phyloP scores from a whole-genome alignment of 1,140 invertebrate species.

The Ceratoteleas bidentatus region DNA sequence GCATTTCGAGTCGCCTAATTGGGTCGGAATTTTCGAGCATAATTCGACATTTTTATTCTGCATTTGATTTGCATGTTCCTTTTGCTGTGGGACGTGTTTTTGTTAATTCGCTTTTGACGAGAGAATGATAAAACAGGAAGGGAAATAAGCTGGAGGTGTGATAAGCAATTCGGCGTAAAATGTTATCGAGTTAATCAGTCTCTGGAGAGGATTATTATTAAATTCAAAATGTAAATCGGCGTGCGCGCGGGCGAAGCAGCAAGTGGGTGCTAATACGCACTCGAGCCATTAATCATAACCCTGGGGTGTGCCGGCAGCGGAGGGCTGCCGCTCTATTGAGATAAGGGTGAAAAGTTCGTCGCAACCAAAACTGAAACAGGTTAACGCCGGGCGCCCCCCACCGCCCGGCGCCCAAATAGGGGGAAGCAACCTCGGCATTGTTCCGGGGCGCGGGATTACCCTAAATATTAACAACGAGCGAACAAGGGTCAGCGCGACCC shows the following conservation, averaged over 20 bases:
- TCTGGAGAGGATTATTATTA: constrained; percentile 75
- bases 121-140: background rate
- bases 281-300: constrained; percentile 79
- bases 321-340: constrained; percentile 43
- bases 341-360: constrained; percentile 62
- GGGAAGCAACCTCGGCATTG: constrained; percentile 71
- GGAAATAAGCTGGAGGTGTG: constrained; percentile 17
- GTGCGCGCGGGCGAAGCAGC: constrained; percentile 49
- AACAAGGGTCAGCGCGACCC: constrained; percentile 76
- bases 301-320: constrained; percentile 59
- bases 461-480: constrained; percentile 79
- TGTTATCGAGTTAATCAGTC: constrained; percentile 72
- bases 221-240: constrained; percentile 76
- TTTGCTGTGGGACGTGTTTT: too few species aligned
- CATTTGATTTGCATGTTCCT: too few species aligned
- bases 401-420: constrained; percentile 54
- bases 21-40: too few species aligned
- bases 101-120: background rate
- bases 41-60: too few species aligned
- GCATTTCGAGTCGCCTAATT: too few species aligned
- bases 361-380: constrained; percentile 73
- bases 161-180: constrained; percentile 47
- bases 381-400: constrained; percentile 71
- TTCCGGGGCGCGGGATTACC: constrained; percentile 74
- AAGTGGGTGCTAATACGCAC: constrained; percentile 77